phyloP scores from a whole-genome alignment of 1,140 invertebrate species.

The Hylyphantes graminicola region DNA sequence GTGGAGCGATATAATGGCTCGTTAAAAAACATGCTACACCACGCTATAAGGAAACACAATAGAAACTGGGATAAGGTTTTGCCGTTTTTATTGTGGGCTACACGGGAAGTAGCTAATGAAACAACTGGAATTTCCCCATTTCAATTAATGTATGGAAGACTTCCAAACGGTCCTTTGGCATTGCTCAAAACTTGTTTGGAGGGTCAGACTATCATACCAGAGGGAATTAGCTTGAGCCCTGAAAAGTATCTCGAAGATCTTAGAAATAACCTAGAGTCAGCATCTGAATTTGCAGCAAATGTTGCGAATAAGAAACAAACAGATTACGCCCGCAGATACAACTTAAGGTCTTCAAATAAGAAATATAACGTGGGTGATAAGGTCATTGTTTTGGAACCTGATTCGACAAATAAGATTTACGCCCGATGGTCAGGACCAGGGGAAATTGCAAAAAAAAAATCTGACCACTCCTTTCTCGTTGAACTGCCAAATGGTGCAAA shows the following conservation, averaged over 20 bases:
- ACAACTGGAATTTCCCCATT: constrained; percentile 13
- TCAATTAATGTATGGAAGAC: constrained; percentile 16
- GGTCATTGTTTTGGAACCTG: neutral
- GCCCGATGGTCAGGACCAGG: neutral
- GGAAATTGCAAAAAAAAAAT: neutral
- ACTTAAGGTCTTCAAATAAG: neutral
- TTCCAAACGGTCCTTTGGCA: neutral
- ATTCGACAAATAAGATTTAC: neutral
- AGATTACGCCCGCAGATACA: neutral
- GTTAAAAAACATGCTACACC: neutral
- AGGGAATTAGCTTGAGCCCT: neutral
- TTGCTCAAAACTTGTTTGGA: neutral
- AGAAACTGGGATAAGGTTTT: neutral
- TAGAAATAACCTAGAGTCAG: neutral
- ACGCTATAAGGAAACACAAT: neutral
- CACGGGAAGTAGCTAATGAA: neutral
- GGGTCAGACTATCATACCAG: neutral
- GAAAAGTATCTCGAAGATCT: neutral
- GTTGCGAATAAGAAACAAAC: neutral
- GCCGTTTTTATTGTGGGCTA: constrained; percentile 9
- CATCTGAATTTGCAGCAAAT: neutral
- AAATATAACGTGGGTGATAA: neutral
- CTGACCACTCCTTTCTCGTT: neutral
- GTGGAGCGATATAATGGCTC: neutral
- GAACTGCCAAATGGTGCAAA: constrained; percentile 9